Evolutionary conservation across 1,140 invertebrate species (phyloP), one percentile per base, ranked within the genome.

Genomic region (Teleopsis dalmanni): DNA sequence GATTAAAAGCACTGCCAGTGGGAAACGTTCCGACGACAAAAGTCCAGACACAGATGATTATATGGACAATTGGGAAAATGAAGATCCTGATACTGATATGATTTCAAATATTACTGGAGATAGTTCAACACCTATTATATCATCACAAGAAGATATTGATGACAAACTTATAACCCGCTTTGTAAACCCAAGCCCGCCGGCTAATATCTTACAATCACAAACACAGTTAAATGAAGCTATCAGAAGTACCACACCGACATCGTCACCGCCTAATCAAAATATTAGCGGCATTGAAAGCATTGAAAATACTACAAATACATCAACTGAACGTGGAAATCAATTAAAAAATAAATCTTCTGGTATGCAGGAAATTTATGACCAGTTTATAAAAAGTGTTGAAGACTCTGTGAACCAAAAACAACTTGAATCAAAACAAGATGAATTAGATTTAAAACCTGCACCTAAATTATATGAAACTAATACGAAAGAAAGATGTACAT

Each of bases 21-120:
- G n/a, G n/a, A n/a, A n/a, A n/a, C n/a, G 31, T 43, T 11, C 36
- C 21, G 43, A 42, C 10, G 58, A 58, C 16, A 52, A 58, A 7
- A 69, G 65, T 43, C 65, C 65, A 0, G 65, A 69, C 38, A 69
- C 65, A 1, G 65, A 69, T 48, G 65, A 69, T 47, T 69, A 69
- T 26, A 60, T 66, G 9, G 65, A 66, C 37, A 69, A 66, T 54
- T 69, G 65, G 65, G 65, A 69, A 40, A 65, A 69, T 34, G 64
- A 67, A 33, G 64, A 67, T 31, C 37, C 33, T 2, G 52, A 54
- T 37, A 16, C 45, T 3, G 48, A 51, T 41, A 37, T 49, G 3
- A 46, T 14, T 23, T 63, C 57, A 0, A 45, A 55, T 42, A 48
- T 50, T 5, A 49, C 47, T 6, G 47, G 41, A 1, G 58, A 59